These are phyloP conservation scores for Gymnodraco acuticeps DNA, from an alignment of 2,797 vertebrate genomes.

Conservation along the genomic window DNA sequence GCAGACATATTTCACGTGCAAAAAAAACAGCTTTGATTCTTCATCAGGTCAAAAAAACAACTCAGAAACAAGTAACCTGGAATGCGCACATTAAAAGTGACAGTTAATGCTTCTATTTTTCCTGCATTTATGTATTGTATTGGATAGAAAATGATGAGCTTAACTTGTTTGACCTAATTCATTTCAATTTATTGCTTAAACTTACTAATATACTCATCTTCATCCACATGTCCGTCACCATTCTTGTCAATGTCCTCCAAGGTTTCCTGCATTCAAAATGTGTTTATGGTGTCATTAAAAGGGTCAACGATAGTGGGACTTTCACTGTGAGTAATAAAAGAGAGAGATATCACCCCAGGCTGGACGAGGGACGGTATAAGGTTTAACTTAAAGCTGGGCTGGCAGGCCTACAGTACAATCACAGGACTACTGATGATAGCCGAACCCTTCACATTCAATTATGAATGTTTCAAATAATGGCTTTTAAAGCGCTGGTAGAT, in stretches of 20 bases:
- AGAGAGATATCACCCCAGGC: conserved; percentile 52
- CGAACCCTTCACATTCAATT: conserved; percentile 22
- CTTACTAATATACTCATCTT: conserved; percentile 98
- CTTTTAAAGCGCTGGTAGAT: background rate
- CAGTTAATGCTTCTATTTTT: too few species aligned
- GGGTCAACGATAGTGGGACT: conserved; percentile 48
- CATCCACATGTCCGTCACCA: conserved; percentile 94
- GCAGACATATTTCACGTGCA: background rate
- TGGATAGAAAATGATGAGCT: background rate
- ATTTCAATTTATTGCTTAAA: conserved; percentile 11
- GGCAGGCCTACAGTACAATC: conserved; percentile 46
- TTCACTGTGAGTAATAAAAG: conserved; percentile 56
- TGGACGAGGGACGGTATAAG: conserved; percentile 34
- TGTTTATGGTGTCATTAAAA: conserved; percentile 65
- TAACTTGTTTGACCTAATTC: background rate
- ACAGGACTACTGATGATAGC: conserved; percentile 35
- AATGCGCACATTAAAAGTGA: background rate
- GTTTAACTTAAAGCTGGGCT: conserved; percentile 48
- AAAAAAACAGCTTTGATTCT: conserved; percentile 1
- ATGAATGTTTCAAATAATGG: too few species aligned
- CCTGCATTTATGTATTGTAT: background rate
- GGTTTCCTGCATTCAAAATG: conserved; percentile 89
- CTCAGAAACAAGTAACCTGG: background rate
- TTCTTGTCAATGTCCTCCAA: conserved; percentile 99
- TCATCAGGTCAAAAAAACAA: background rate